phyloP scores from a whole-genome alignment of 2,888 invertebrate genomes.

The Epinotia brunnichana region DNA sequence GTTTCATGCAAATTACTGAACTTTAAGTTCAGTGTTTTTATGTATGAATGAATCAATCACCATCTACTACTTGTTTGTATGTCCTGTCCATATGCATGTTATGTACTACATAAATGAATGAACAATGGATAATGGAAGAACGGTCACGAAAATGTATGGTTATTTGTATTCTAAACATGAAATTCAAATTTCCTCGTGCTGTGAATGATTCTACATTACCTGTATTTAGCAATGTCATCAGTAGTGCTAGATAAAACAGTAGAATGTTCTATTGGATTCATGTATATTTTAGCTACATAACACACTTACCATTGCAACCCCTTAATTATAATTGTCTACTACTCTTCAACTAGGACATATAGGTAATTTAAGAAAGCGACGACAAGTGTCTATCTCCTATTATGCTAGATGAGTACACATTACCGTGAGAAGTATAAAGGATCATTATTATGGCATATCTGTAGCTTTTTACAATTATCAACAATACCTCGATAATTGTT shows the following conservation, averaged over 20 bases:
- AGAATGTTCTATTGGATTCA: neutral
- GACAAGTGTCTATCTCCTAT: neutral
- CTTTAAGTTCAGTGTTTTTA: too few relatives aligned
- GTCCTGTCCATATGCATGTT: too few relatives aligned
- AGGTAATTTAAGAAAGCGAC: too few relatives aligned
- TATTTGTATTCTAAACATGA: neutral
- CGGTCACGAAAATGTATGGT: neutral
- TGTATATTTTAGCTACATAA: neutral
- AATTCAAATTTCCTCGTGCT: neutral
- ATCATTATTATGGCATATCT: too few relatives aligned
- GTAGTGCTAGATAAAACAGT: conserved; percentile 13
- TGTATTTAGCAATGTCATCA: conserved; percentile 17
- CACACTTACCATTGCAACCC: too few relatives aligned
- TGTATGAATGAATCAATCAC: too few relatives aligned
- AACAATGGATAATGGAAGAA: conserved; percentile 17
- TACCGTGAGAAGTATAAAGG: neutral
- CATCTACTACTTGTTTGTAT: too few relatives aligned
- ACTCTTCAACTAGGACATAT: too few relatives aligned
- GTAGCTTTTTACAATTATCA: too few relatives aligned
- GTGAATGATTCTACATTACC: conserved; percentile 19
- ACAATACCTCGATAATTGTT: too few relatives aligned
- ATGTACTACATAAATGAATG: neutral
- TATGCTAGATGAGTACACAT: neutral
- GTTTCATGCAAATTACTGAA: too few relatives aligned
- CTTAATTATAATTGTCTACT: too few relatives aligned